A percentile compares a stretch with the other conserved stretches of the same genome.
Conservation (phyloP, 2,888 invertebrate species). For the Agrotis segetum region DNA sequence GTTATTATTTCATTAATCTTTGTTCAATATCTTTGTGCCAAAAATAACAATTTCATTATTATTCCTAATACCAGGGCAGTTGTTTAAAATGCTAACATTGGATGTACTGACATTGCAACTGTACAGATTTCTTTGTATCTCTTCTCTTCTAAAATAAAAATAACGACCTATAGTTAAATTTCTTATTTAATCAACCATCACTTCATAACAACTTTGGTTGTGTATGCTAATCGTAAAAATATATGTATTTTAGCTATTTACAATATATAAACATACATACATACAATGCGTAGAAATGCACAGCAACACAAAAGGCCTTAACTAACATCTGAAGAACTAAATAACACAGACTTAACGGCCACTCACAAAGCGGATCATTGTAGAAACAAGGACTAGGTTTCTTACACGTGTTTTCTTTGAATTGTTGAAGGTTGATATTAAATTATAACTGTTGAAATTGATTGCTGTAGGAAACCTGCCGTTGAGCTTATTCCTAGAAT, state of each 20-base stretch:
- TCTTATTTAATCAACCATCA: constrained; percentile 91
- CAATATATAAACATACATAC: constrained; percentile 91
- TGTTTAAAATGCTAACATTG: constrained; percentile 86
- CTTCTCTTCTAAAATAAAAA: constrained; percentile 88
- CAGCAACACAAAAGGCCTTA: constrained; percentile 90
- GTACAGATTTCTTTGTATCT: constrained; percentile 81
- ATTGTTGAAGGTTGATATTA: constrained; percentile 11
- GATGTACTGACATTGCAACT: constrained; percentile 81
- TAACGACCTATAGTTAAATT: constrained; percentile 89
- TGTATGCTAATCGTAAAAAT: constrained; percentile 91
- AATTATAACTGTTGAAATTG: constrained; percentile 32
- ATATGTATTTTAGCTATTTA: constrained; percentile 90
- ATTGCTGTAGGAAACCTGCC: constrained; percentile 50
- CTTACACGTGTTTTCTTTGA: constrained; percentile 39
- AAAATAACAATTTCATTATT: constrained; percentile 87
- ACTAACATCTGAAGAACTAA: constrained; percentile 87
- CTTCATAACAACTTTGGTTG: constrained; percentile 92
- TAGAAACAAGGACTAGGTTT: constrained; percentile 78
- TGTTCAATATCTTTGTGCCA: constrained; percentile 76
- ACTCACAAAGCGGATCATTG: constrained; percentile 83
- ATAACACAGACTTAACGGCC: constrained; percentile 89
- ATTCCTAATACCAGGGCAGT: constrained; percentile 89
- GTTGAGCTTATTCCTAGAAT: constrained; percentile 69
- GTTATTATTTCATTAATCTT: constrained; percentile 63
- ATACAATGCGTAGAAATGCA: constrained; percentile 91